Base-by-base conservation (phyloP, 2,888 invertebrate species). In the Thecocarcelia acutangulata region DNA sequence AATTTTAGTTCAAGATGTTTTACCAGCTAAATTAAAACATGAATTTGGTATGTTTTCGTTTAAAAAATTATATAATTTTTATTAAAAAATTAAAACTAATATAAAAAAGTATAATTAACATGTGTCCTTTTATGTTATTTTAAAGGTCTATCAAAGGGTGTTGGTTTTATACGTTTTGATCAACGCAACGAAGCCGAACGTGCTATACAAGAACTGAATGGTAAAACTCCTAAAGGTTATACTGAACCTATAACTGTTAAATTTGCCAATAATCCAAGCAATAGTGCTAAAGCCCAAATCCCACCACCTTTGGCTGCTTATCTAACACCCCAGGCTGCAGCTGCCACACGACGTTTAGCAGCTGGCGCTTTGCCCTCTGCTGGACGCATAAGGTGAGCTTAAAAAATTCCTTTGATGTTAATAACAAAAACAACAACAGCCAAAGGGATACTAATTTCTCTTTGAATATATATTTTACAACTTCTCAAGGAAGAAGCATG, bases 91-190 rank as follows among this genome's bases (percentile, higher is more conserved):
- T 33, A 54, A 54, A 15, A 33, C n/a, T 24, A 24, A 24, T 24
- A 5, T 3, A 24, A 24, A 24, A 54, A 54, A n/a, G 11, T 42
- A 17, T 15, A 61, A 54, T 69, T 44, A 46, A 1, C 12, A 72
- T 5, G 61, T 58, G 37, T 58, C 24, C 46, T 37, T 37, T 75
- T 21, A 24, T 50, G 6, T 6, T 33, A 17, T 77, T 74, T 70
- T 79, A 9, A 59, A 94, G 98, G 97, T 87, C 92, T 97, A 89
- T 97, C 97, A 84, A 97, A 97, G 91, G 97, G 97, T 86, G 97
- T 97, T 85, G 97, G 97, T 83, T 97, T 97, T 92, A 97, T 97
- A 88, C 94, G 97, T 84, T 97, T 97, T 92, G 97, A 97, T 92
- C 96, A 97, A 92, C 94, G 97, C 87, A 93, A 94, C 87, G 97